A percentile compares a stretch with the other conserved stretches of the same genome.
These are phyloP conservation scores for Drosophila bunnanda DNA, from an alignment of 2,888 invertebrate species.

Conservation along the genomic window DNA sequence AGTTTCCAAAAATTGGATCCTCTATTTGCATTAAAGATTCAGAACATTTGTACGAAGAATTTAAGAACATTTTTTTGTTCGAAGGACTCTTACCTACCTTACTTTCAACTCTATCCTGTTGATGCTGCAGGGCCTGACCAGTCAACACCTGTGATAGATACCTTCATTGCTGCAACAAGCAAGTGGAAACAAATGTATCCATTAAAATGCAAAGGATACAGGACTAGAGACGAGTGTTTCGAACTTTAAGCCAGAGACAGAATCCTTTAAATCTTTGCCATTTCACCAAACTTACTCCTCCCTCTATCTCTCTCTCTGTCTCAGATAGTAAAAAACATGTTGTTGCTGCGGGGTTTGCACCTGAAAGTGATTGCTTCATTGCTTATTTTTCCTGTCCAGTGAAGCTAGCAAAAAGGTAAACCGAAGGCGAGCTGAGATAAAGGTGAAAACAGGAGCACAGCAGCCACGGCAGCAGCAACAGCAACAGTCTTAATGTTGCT, in stretches of 20 bases:
- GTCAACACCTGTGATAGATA: neutral
- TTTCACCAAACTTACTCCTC: neutral
- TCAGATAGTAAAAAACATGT: conserved; percentile 8
- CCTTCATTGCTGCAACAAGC: neutral
- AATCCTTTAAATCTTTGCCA: conserved; percentile 15
- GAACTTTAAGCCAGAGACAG: conserved; percentile 7
- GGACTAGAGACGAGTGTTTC: neutral
- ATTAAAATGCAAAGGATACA: conserved; percentile 14
- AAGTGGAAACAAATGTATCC: conserved; percentile 4
- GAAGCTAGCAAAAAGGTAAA: conserved; percentile 23
- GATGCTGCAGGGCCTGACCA: neutral
- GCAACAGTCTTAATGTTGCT: conserved; percentile 17
- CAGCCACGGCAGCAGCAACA: neutral
- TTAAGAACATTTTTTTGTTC: too few relatives aligned
- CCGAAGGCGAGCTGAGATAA: conserved; percentile 21
- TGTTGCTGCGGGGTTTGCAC: conserved; percentile 16
- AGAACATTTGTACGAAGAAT: neutral
- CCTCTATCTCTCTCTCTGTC: neutral
- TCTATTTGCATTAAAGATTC: neutral
- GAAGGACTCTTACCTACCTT: too few relatives aligned
- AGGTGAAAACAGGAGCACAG: conserved; percentile 1
- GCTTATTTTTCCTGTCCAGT: conserved; percentile 32
- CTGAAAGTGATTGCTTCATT: conserved; percentile 39
- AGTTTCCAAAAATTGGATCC: neutral
- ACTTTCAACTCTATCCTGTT: neutral